These are phyloP conservation scores for Plectrocnemia conspersa DNA, from an alignment of 1,140 invertebrate genomes.

Conservation along the genomic window DNA sequence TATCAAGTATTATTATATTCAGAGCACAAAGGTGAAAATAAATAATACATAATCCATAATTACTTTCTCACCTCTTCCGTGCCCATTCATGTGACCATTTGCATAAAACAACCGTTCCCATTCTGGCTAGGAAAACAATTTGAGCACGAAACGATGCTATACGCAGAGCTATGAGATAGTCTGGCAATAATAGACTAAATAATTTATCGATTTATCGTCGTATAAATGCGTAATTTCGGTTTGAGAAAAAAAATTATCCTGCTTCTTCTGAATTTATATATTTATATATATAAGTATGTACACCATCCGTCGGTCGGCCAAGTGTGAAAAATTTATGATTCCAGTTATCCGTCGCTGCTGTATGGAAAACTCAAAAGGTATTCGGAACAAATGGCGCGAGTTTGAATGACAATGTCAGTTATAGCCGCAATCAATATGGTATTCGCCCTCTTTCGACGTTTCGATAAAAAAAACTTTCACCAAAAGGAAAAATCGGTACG, in stretches of 20 bases:
- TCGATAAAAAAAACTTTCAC: too few relatives aligned
- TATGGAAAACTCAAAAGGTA: conserved; percentile 16
- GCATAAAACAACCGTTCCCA: conserved; percentile 27
- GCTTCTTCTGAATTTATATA: neutral
- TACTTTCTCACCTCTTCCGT: conserved; percentile 24
- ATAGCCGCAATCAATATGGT: conserved; percentile 21
- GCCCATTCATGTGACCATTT: conserved; percentile 8
- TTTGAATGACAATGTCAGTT: conserved; percentile 27
- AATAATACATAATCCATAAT: conserved; percentile 26
- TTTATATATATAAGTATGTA: neutral
- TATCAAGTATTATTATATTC: too few relatives aligned
- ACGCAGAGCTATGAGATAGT: conserved; percentile 8
- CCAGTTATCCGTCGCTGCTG: conserved; percentile 2
- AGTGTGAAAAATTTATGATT: conserved; percentile 18
- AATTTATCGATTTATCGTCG: conserved; percentile 22
- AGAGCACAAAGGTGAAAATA: too few relatives aligned
- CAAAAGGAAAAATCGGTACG: neutral
- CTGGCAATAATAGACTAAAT: neutral
- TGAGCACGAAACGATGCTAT: conserved; percentile 17
- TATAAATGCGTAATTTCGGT: too few relatives aligned
- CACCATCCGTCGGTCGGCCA: neutral
- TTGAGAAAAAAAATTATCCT: too few relatives aligned
- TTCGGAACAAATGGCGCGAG: conserved; percentile 17
- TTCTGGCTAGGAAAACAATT: conserved; percentile 23
- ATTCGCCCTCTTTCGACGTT: neutral